A percentile compares a stretch with the other conserved stretches of the same genome.
Evolutionary conservation across 2,888 invertebrate species (phyloP).

Genomic region (Halictus quadricinctus): DNA sequence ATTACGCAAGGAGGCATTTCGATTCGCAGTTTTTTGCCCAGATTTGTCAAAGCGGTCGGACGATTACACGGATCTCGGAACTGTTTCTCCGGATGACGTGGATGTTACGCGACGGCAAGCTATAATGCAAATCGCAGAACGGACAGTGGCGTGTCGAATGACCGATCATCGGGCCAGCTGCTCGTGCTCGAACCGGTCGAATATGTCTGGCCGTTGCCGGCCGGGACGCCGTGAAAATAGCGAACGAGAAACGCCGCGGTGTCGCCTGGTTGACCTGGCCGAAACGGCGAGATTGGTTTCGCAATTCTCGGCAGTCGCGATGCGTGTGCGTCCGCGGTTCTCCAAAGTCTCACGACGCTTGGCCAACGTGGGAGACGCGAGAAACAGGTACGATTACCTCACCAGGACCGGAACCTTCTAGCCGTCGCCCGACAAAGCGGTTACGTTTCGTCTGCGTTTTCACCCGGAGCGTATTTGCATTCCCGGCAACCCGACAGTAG

Average conservation of each 20-base stretch:
- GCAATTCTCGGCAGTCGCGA: conserved; percentile 4
- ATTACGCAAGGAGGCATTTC: background rate
- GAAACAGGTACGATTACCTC: conserved; percentile 23
- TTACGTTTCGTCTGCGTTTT: conserved; percentile 48
- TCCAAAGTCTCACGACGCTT: conserved; percentile 5
- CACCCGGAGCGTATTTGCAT: conserved; percentile 46
- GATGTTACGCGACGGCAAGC: background rate
- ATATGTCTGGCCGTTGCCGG: background rate
- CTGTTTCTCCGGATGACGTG: background rate
- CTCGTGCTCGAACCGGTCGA: background rate
- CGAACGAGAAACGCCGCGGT: too few species aligned
- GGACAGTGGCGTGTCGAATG: background rate
- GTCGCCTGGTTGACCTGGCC: background rate
- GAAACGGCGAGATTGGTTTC: conserved; percentile 22
- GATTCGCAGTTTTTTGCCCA: background rate
- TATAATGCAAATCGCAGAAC: background rate
- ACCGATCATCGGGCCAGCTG: background rate
- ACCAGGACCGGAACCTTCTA: conserved; percentile 16
- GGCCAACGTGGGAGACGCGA: conserved; percentile 11
- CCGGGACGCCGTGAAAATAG: background rate
- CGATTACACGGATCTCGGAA: background rate
- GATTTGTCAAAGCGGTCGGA: background rate
- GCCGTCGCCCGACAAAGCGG: conserved; percentile 40
- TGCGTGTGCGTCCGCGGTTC: background rate
- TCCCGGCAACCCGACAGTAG: conserved; percentile 36